These are phyloP conservation scores for Torymus texanus DNA, from an alignment of 2,888 invertebrate genomes.

Conservation along the genomic window DNA sequence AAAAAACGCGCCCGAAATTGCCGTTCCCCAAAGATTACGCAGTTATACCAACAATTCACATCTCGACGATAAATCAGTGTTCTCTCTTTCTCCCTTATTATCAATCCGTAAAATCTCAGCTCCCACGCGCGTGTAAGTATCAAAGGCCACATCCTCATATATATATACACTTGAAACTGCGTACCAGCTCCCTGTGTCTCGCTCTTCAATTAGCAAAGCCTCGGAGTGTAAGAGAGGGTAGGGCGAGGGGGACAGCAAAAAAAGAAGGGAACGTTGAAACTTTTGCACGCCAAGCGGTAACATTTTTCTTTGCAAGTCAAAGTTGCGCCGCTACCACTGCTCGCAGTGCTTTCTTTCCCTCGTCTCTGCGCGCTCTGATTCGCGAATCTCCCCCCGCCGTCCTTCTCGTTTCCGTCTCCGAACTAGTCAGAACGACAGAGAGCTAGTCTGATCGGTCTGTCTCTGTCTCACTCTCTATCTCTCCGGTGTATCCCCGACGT, in stretches of 20 bases:
- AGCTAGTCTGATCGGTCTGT: constrained; percentile 49
- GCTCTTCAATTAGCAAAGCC: constrained; percentile 16
- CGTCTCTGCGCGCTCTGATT: constrained; percentile 7
- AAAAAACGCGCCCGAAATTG: constrained; percentile 8
- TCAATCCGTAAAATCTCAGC: too few relatives aligned
- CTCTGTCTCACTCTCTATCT: constrained; percentile 4
- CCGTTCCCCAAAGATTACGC: background rate
- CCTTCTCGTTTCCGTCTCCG: background rate
- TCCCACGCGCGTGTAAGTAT: too few relatives aligned
- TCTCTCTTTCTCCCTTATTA: too few relatives aligned
- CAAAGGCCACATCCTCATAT: too few relatives aligned
- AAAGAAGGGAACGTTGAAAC: background rate
- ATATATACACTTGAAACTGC: too few relatives aligned
- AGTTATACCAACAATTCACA: too few relatives aligned
- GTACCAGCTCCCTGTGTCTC: background rate
- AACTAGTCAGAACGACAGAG: background rate
- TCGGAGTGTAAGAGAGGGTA: too few relatives aligned
- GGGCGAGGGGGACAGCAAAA: too few relatives aligned
- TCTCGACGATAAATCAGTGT: too few relatives aligned
- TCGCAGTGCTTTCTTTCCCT: constrained; percentile 4
- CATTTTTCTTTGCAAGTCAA: constrained; percentile 38
- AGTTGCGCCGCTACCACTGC: constrained; percentile 5
- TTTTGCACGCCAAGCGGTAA: background rate
- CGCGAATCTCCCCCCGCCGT: background rate
- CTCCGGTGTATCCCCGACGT: background rate